Evolutionary conservation across 2,113 vertebrate genomes (phyloP).

Genomic region (Hucho hucho): DNA sequence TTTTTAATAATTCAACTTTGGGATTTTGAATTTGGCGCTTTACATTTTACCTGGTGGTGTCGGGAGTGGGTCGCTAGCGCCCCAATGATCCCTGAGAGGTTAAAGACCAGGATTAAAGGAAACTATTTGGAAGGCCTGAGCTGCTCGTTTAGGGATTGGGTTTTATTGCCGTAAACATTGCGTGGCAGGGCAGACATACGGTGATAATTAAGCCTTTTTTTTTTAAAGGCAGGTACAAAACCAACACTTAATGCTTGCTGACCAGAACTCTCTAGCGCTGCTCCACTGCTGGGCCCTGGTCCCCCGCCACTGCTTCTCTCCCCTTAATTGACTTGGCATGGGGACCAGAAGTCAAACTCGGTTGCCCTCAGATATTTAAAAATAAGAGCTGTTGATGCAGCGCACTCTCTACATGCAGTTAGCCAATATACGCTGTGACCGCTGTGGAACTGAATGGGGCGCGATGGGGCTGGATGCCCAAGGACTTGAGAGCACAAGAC

Average conservation of each 20-base stretch:
- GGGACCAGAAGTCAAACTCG: constrained; percentile 30
- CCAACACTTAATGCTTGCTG: constrained; percentile 11
- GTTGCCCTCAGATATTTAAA: constrained; percentile 21
- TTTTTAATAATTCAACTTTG: too few species aligned
- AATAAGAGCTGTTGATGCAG: constrained; percentile 39
- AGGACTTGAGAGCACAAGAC: too few species aligned
- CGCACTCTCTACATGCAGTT: constrained; percentile 9
- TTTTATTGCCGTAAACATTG: constrained; percentile 33
- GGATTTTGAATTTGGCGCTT: too few species aligned
- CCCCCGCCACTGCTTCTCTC: background rate
- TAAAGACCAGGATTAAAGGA: constrained; percentile 32
- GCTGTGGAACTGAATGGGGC: background rate
- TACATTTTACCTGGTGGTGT: too few species aligned
- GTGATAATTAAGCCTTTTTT: constrained; percentile 33
- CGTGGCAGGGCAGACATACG: constrained; percentile 32
- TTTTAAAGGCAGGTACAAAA: constrained; percentile 30
- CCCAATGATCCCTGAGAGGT: too few species aligned
- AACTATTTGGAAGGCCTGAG: constrained; percentile 33
- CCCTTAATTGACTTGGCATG: constrained; percentile 29
- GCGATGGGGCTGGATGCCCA: too few species aligned
- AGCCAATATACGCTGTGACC: background rate
- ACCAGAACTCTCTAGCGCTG: constrained; percentile 10
- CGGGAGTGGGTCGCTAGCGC: too few species aligned
- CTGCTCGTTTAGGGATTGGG: constrained; percentile 41
- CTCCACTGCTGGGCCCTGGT: background rate